Evolutionary conservation across 1,140 invertebrate species (phyloP).

Genomic region (Drosophila virilis): DNA sequence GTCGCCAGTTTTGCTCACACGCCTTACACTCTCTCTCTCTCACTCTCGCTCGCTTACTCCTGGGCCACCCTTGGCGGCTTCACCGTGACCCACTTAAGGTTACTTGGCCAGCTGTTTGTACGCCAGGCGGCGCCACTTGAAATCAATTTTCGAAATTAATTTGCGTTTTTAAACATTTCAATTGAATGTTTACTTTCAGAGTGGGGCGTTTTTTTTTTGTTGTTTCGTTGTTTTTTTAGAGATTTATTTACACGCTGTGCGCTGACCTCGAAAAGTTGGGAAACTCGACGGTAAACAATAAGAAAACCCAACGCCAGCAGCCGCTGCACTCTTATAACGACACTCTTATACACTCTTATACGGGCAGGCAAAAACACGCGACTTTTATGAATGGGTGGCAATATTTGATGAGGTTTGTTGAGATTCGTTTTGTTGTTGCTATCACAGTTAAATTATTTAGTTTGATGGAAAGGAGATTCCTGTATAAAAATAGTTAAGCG

Average conservation of each 20-base stretch:
- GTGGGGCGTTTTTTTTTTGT: background rate
- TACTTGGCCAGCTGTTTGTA: conserved; percentile 20
- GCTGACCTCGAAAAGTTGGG: conserved; percentile 55
- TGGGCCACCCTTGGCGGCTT: conserved; percentile 26
- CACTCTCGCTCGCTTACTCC: conserved; percentile 7
- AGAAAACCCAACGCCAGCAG: conserved; percentile 10
- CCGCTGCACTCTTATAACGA: conserved; percentile 15
- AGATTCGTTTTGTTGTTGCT: conserved; percentile 42
- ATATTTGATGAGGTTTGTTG: conserved; percentile 12
- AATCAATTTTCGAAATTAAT: conserved; percentile 74
- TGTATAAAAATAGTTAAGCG: conserved; percentile 26
- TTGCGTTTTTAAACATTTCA: conserved; percentile 65
- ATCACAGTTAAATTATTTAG: conserved; percentile 58
- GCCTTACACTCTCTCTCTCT: background rate
- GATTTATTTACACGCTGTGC: conserved; percentile 33
- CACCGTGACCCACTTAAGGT: conserved; percentile 60
- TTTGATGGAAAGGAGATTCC: conserved; percentile 27
- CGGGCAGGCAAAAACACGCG: conserved; percentile 36
- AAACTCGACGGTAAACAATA: conserved; percentile 41
- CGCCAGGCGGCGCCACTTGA: conserved; percentile 61
- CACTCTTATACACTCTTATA: conserved; percentile 31
- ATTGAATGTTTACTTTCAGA: conserved; percentile 50
- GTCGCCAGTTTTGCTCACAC: conserved; percentile 13
- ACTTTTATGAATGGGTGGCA: conserved; percentile 55
- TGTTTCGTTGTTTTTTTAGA: conserved; percentile 25